A percentile compares a stretch with the other conserved stretches of the same genome.
Conservation (phyloP, 2,113 vertebrate species). For the Eptatretus burgeri region DNA sequence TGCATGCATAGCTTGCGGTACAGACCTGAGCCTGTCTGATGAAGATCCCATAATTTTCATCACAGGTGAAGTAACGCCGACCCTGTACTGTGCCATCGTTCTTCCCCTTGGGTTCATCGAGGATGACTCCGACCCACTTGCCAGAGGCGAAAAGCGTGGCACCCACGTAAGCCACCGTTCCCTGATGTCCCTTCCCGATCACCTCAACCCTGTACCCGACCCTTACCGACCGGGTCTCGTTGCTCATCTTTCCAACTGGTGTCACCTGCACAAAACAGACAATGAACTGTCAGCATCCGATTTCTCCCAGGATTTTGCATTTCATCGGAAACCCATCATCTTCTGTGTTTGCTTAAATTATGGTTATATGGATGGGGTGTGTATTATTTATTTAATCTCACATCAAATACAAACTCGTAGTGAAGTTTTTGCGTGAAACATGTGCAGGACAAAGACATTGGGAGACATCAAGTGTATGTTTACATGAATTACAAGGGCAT, state of each 20-base stretch:
- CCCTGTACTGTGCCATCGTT: conserved; percentile 85
- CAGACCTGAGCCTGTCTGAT: conserved; percentile 75
- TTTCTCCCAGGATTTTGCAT: not conserved
- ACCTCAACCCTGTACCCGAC: conserved; percentile 78
- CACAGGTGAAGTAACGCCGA: conserved; percentile 65
- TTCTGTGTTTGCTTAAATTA: not conserved
- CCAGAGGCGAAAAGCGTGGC: conserved; percentile 72
- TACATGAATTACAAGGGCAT: too few relatives aligned
- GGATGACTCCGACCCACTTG: conserved; percentile 84
- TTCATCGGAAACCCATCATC: not conserved
- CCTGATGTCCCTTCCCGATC: conserved; percentile 70
- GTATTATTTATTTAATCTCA: not conserved
- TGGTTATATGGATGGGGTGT: not conserved
- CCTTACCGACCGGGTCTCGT: conserved; percentile 23
- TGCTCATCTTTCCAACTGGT: conserved; percentile 32
- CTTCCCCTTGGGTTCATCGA: conserved; percentile 80
- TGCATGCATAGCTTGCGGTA: too few relatives aligned
- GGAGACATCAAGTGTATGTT: too few relatives aligned
- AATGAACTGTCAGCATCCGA: not conserved
- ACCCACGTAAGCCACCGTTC: conserved; percentile 69
- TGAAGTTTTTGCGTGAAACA: not conserved
- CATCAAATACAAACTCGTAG: not conserved
- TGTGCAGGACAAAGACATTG: too few relatives aligned
- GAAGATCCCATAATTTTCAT: conserved; percentile 73
- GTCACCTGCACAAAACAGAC: conserved; percentile 23